phyloP scores from a whole-genome alignment of 2,888 invertebrate genomes.

The Ceraclea dissimilis region DNA sequence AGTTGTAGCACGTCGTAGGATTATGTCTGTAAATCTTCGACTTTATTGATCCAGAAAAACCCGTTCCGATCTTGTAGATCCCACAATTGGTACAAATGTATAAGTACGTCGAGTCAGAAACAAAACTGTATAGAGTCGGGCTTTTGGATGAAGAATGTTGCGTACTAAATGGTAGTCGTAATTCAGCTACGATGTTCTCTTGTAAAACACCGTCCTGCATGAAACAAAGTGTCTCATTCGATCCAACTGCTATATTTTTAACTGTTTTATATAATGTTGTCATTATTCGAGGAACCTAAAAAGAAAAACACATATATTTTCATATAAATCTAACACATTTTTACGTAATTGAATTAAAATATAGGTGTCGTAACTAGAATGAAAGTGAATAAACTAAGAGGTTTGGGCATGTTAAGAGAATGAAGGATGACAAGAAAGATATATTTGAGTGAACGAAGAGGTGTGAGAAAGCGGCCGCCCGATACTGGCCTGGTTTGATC shows the following conservation, averaged over 20 bases:
- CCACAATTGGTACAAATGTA: conserved; percentile 81
- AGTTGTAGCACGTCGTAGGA: conserved; percentile 31
- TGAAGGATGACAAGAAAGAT: too few species aligned
- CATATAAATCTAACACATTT: too few species aligned
- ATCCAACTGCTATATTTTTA: conserved; percentile 71
- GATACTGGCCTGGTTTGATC: too few species aligned
- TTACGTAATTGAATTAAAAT: too few species aligned
- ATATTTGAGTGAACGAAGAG: too few species aligned
- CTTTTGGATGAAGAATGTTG: neutral
- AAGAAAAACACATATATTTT: neutral
- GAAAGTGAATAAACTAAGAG: too few species aligned
- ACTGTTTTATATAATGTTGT: conserved; percentile 82
- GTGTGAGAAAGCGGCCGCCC: too few species aligned
- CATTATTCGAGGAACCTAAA: conserved; percentile 75
- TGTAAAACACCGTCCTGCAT: conserved; percentile 1
- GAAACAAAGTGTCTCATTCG: conserved; percentile 43
- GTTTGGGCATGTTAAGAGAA: too few species aligned
- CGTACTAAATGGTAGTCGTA: neutral
- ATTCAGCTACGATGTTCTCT: neutral
- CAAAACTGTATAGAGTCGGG: conserved; percentile 47
- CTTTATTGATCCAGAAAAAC: conserved; percentile 85
- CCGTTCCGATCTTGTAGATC: conserved; percentile 89
- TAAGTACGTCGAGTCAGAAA: conserved; percentile 85
- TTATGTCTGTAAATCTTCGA: conserved; percentile 67
- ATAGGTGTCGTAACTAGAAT: too few species aligned